These are phyloP conservation scores for Venustoraphidia nigricollis DNA, from an alignment of 2,888 invertebrate species.

Conservation along the genomic window DNA sequence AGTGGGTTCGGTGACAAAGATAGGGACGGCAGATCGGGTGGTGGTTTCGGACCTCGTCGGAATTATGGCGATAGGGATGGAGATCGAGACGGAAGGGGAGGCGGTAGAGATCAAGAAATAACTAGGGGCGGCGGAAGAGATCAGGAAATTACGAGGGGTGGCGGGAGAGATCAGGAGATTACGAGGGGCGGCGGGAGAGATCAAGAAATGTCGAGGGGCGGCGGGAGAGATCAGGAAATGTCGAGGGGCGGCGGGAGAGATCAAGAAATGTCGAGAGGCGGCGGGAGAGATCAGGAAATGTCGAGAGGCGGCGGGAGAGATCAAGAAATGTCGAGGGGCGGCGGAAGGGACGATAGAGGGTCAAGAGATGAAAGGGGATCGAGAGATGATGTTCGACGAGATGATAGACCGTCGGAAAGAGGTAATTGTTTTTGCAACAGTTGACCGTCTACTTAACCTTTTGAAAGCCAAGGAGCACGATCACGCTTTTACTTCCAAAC, in stretches of 20 bases:
- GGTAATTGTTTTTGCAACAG: constrained; percentile 6
- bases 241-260: constrained; percentile 15
- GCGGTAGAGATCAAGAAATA: constrained; percentile 10
- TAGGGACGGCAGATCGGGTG: constrained; percentile 31
- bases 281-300: constrained; percentile 18
- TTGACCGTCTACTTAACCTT: neutral
- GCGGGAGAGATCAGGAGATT: constrained; percentile 13
- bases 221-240: constrained; percentile 14
- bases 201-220: constrained; percentile 5
- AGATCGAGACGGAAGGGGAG: constrained; percentile 15
- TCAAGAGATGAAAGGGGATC: constrained; percentile 15
- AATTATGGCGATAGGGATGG: constrained; percentile 13
- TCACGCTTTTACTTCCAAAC: no score
- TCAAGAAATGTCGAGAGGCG: constrained; percentile 13
- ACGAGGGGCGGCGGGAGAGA: constrained; percentile 13
- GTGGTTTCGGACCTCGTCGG: constrained; percentile 17
- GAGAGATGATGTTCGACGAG: constrained; percentile 16
- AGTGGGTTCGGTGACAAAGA: constrained; percentile 11
- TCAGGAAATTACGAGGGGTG: constrained; percentile 1
- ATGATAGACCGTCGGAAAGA: constrained; percentile 15
- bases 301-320: constrained; percentile 18
- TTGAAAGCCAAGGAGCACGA: no score
- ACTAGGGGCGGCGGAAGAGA: constrained; percentile 4
- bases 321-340: constrained; percentile 18
- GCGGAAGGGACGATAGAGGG: constrained; percentile 15